phyloP scores from a whole-genome alignment of 2,888 invertebrate species.

The Apodemia duryi region DNA sequence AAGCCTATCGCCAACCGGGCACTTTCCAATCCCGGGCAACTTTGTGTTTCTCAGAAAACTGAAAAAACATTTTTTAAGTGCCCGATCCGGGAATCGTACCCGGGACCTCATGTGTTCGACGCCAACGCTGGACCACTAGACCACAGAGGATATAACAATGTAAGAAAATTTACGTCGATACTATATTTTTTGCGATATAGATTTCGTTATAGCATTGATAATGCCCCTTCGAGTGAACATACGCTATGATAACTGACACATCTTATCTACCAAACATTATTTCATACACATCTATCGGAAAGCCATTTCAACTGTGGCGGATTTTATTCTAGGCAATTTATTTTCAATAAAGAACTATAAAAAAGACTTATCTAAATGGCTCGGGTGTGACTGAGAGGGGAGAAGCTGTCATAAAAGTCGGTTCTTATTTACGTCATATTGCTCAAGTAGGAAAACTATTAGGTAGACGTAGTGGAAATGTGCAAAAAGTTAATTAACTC shows the following conservation, averaged over 20 bases:
- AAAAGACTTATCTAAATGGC: slow-evolving; percentile 79
- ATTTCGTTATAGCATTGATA: slow-evolving; percentile 34
- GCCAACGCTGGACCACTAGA: too few relatives aligned
- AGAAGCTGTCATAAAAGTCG: slow-evolving; percentile 67
- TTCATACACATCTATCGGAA: slow-evolving; percentile 78
- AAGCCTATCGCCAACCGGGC: too few relatives aligned
- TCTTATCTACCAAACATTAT: slow-evolving; percentile 72
- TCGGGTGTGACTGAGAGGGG: slow-evolving; percentile 62
- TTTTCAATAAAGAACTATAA: slow-evolving; percentile 80
- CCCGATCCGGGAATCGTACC: too few relatives aligned
- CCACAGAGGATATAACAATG: too few relatives aligned
- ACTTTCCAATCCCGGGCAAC: too few relatives aligned
- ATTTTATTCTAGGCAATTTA: slow-evolving; percentile 80
- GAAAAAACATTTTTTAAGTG: too few relatives aligned
- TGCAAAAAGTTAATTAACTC: slow-evolving; percentile 13
- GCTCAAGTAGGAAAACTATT: slow-evolving; percentile 45
- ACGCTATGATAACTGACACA: slow-evolving; percentile 58
- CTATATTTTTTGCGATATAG: not conserved
- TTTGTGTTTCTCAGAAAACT: too few relatives aligned
- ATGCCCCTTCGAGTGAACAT: slow-evolving; percentile 43
- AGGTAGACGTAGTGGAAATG: slow-evolving; percentile 10
- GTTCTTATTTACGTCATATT: slow-evolving; percentile 68
- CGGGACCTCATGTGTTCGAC: too few relatives aligned
- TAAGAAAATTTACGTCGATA: not conserved
- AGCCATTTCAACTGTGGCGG: slow-evolving; percentile 73